Percentiles rank a stretch among this genome's conserved stretches.
Conservation (phyloP, 2,797 vertebrate species). For the Craterocephalus amniculus region DNA sequence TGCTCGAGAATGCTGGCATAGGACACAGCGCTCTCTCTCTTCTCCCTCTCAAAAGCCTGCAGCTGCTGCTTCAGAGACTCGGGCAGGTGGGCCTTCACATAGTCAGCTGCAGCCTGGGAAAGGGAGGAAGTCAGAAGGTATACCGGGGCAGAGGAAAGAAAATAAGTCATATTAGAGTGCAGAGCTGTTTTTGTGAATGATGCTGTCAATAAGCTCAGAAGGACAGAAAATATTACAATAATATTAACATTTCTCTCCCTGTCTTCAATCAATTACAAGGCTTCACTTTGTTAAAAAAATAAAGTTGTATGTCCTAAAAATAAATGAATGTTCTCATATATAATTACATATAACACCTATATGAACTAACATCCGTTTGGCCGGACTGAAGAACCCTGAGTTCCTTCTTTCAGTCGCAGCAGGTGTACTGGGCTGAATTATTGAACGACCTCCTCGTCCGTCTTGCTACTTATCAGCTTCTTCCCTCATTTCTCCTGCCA, state of each 20-base stretch:
- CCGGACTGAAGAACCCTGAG: not conserved
- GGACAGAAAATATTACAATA: not conserved
- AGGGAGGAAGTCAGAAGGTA: not conserved
- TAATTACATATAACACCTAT: too few relatives aligned
- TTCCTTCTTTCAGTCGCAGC: slow-evolving; percentile 23
- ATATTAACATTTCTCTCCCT: not conserved
- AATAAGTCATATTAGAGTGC: not conserved
- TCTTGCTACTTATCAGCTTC: slow-evolving; percentile 37
- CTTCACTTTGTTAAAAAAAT: not conserved
- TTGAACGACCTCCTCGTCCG: slow-evolving; percentile 46
- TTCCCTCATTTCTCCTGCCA: slow-evolving; percentile 44
- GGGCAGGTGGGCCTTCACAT: slow-evolving; percentile 94
- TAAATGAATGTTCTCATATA: too few relatives aligned
- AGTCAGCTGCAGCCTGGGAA: slow-evolving; percentile 93
- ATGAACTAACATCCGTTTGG: too few relatives aligned
- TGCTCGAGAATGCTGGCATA: slow-evolving; percentile 95
- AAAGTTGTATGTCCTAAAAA: not conserved
- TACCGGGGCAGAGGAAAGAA: slow-evolving; percentile 4
- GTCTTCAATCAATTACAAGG: not conserved
- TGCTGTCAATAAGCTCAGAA: not conserved
- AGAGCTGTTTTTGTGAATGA: not conserved
- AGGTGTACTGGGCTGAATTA: slow-evolving; percentile 61
- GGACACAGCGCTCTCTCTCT: slow-evolving; percentile 90
- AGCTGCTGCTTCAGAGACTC: slow-evolving; percentile 94
- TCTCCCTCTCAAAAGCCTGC: slow-evolving; percentile 92